A percentile compares a stretch with the other conserved stretches of the same genome.
Evolutionary conservation across 1,140 invertebrate species (phyloP).

Genomic region (Drosophila ficusphila): DNA sequence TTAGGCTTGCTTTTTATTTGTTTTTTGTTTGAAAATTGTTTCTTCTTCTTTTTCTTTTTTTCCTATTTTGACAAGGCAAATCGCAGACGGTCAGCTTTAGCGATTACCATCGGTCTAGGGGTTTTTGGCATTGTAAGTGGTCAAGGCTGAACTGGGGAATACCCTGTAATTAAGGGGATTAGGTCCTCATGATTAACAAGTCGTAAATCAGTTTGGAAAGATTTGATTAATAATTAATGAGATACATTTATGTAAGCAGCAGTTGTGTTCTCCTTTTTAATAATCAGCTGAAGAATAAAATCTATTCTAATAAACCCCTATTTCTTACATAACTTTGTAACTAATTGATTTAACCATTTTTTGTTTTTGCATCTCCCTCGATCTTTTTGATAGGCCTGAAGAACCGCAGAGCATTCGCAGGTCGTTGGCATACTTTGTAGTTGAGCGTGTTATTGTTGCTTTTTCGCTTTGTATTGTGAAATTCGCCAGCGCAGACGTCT

Average conservation of each 20-base stretch:
- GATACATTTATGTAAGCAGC: no score
- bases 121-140: background rate
- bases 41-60: background rate
- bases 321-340: no score
- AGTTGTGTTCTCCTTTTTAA: no score
- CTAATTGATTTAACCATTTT: no score
- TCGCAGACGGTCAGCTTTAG: conserved; percentile 14
- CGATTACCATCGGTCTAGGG: conserved; percentile 10
- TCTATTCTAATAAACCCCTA: no score
- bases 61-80: conserved; percentile 23
- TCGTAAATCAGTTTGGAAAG: no score
- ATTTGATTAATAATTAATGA: no score
- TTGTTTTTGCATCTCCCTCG: background rate
- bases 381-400: background rate
- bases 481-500: conserved; percentile 34
- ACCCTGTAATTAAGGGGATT: background rate
- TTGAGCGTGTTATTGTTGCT: conserved; percentile 1
- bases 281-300: no score
- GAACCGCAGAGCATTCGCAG: background rate
- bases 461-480: conserved; percentile 41
- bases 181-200: no score
- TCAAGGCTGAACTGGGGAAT: conserved; percentile 1
- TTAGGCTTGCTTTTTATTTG: conserved; percentile 1
- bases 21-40: conserved; percentile 16
- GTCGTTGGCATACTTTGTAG: background rate